Evolutionary conservation across 2,797 vertebrate species (phyloP).

Genomic region (Cynopterus sphinx): DNA sequence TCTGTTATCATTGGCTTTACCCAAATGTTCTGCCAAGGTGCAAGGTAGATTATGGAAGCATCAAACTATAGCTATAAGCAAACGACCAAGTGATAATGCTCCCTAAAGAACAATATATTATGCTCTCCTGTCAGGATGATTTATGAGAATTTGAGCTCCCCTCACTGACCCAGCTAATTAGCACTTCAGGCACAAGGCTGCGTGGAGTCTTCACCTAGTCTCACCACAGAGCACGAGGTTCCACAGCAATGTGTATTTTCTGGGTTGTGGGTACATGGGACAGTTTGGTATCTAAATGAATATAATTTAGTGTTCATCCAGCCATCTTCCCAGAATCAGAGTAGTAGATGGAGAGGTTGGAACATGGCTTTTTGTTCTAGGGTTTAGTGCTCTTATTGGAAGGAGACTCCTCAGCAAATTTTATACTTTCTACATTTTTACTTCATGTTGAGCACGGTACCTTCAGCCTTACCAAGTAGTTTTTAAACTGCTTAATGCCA

Average conservation of each 20-base stretch:
- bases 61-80: neutral
- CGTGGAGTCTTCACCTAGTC: neutral
- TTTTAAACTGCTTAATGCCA: neutral
- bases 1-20: neutral
- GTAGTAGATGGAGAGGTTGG: conserved; percentile 69
- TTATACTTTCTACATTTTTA: neutral
- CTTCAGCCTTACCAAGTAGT: neutral
- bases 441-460: neutral
- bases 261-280: conserved; percentile 6
- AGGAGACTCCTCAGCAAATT: neutral
- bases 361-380: conserved; percentile 70
- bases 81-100: neutral
- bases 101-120: neutral
- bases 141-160: neutral
- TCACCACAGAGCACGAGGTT: neutral
- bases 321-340: conserved; percentile 61
- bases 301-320: conserved; percentile 47
- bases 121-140: neutral
- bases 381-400: neutral
- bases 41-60: neutral
- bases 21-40: neutral
- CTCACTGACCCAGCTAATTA: neutral
- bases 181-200: neutral
- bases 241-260: neutral
- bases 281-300: conserved; percentile 71